These are phyloP conservation scores for Eucriotettix oculatus DNA, from an alignment of 2,888 invertebrate genomes.

Conservation along the genomic window DNA sequence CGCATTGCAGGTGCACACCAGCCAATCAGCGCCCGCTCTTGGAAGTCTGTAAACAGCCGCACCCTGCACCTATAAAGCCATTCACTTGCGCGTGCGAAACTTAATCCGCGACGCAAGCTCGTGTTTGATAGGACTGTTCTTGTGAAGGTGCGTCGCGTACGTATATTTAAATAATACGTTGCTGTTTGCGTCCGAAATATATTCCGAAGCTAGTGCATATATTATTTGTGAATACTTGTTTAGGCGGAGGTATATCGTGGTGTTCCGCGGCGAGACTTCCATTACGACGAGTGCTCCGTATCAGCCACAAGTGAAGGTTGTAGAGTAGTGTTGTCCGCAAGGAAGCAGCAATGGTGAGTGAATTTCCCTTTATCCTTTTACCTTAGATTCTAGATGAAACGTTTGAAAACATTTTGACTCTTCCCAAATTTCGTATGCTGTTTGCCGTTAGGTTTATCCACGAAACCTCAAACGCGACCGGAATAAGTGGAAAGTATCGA, in stretches of 20 bases:
- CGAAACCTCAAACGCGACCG: too few relatives aligned
- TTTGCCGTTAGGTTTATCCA: too few relatives aligned
- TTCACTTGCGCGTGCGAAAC: conserved; percentile 42
- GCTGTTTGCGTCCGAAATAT: conserved; percentile 5
- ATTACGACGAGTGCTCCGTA: conserved; percentile 14
- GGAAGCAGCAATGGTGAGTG: conserved; percentile 16
- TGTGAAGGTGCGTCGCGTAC: conserved; percentile 8
- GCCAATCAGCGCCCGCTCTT: conserved; percentile 53
- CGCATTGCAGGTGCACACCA: conserved; percentile 74
- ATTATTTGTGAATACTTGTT: conserved; percentile 10
- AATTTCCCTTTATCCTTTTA: not conserved
- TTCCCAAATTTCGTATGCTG: too few relatives aligned
- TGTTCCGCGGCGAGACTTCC: conserved; percentile 8
- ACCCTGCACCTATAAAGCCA: conserved; percentile 50
- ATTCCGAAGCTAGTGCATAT: conserved; percentile 8
- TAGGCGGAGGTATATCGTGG: conserved; percentile 14
- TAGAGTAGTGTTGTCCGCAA: conserved; percentile 14
- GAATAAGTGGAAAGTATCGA: not conserved
- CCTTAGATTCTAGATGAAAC: too few relatives aligned
- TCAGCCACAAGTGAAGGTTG: conserved; percentile 12
- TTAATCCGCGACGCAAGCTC: conserved; percentile 25
- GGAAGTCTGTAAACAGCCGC: conserved; percentile 49
- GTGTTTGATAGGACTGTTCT: conserved; percentile 10
- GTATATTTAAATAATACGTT: not conserved
- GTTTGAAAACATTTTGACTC: too few relatives aligned